Evolutionary conservation across 2,888 invertebrate genomes (phyloP).

Genomic region (Tenthredo amoena): DNA sequence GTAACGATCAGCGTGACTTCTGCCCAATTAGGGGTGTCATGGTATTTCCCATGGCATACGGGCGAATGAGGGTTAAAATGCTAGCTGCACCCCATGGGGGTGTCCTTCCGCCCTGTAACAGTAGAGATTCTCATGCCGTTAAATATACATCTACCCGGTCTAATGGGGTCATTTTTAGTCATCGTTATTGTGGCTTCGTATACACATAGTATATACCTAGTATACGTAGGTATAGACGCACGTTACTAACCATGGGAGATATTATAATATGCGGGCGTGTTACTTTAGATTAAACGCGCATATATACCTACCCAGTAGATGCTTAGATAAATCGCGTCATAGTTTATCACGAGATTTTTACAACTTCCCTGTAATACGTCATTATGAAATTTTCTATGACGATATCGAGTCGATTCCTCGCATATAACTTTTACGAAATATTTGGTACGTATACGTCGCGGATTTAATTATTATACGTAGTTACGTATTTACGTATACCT

Average conservation of each 20-base stretch:
- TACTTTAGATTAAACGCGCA: background rate
- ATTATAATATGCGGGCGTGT: conserved; percentile 2
- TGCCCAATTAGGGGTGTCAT: conserved; percentile 66
- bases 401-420: background rate
- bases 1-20: conserved; percentile 54
- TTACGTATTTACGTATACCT: too few relatives aligned
- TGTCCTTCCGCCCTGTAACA: conserved; percentile 65
- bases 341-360: background rate
- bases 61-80: conserved; percentile 52
- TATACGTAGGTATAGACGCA: background rate
- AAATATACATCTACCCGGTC: conserved; percentile 67
- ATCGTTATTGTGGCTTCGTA: conserved; percentile 59
- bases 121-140: conserved; percentile 70
- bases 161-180: conserved; percentile 64
- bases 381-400: conserved; percentile 1
- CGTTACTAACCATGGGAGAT: background rate
- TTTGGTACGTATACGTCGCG: too few relatives aligned
- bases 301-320: background rate
- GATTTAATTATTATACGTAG: too few relatives aligned
- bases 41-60: conserved; percentile 60
- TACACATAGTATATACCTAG: background rate
- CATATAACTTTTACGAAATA: background rate
- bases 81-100: conserved; percentile 61
- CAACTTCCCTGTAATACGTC: background rate
- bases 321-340: background rate